Base-by-base conservation (phyloP, 2,888 invertebrate genomes). In the Temnothorax unifasciatus region DNA sequence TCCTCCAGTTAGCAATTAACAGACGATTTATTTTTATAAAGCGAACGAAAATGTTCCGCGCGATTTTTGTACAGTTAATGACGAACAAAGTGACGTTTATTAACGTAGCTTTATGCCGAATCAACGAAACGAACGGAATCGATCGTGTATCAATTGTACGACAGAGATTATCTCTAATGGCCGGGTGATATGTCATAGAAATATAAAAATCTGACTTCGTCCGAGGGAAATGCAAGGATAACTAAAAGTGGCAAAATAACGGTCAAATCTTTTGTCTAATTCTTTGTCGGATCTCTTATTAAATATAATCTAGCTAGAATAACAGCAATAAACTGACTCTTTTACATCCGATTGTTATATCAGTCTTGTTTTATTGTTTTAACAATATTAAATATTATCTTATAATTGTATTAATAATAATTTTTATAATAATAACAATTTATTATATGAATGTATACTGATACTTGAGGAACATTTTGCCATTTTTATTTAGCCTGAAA, bases 11-110 rank as follows among this genome's bases (percentile, higher is more conserved):
- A 71, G 75, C 68, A 66, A 81, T 79, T 88, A 82, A 57, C 75
- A 79, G 82, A 83, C 83, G 68, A 85, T 85, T 89, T 89, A 89
- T 89, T 89, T 89, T 89, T 89, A 21, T 89, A 87, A 85, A 44
- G 41, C n/a, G 76, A 64, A 77, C 21, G 8, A 21, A 29, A 61
- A 71, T 79, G 59, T 66, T 25, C 25, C 9, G 71, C 63, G 41
- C 57, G 34, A 64, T 44, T 85, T 59, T 57, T 41, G 44, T 81
- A 81, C 38, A 81, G 66, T 82, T 66, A 47, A 86, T 64, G 66
- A 63, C 63, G 5, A 68, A 18, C 13, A 3, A 21, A 64, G 38
- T 4, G 68, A 77, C 34, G 50, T 77, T 77, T 61, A 34, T 50
- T 69, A 57, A 59, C 50, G 21, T 38, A 29, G 9, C 9, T 54